Percentiles rank a stretch among this genome's conserved stretches.
phyloP scores from a whole-genome alignment of 1,140 invertebrate species.

The Epicauta chinensis region DNA sequence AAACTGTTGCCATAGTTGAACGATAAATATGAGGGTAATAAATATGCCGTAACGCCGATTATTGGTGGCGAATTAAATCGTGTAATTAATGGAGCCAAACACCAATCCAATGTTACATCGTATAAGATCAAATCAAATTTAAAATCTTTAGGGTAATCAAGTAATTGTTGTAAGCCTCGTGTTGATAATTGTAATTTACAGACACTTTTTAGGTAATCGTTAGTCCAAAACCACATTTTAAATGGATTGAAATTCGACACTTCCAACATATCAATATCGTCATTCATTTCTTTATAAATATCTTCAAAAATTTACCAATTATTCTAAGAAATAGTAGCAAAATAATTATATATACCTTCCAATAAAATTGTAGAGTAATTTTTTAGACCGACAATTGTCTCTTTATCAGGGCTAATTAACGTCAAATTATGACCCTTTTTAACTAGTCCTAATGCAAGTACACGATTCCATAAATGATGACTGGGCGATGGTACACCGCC shows the following conservation, averaged over 20 bases:
- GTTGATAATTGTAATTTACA: background rate
- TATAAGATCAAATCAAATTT: constrained; percentile 33
- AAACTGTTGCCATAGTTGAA: constrained; percentile 5
- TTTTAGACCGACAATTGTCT: constrained; percentile 1
- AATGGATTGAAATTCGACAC: background rate
- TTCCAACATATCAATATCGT: too few relatives aligned
- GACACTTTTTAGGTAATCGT: background rate
- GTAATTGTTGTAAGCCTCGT: constrained; percentile 7
- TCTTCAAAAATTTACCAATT: too few relatives aligned
- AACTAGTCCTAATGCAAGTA: constrained; percentile 21
- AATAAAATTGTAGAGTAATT: constrained; percentile 27
- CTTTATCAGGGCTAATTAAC: constrained; percentile 21
- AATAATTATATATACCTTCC: too few relatives aligned
- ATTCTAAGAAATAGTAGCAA: too few relatives aligned
- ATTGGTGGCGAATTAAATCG: constrained; percentile 7
- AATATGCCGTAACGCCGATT: background rate
- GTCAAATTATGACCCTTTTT: constrained; percentile 29
- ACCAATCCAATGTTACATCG: constrained; percentile 26
- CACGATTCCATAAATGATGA: constrained; percentile 21
- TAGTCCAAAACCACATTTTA: background rate
- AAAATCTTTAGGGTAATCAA: constrained; percentile 24
- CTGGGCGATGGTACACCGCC: constrained; percentile 7
- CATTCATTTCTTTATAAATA: too few relatives aligned
- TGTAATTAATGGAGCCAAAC: constrained; percentile 17
- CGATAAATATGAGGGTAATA: constrained; percentile 3